Percentiles rank a stretch among this genome's conserved stretches.
Conservation (phyloP, 2,113 vertebrate species). For the Casuarius casuarius region DNA sequence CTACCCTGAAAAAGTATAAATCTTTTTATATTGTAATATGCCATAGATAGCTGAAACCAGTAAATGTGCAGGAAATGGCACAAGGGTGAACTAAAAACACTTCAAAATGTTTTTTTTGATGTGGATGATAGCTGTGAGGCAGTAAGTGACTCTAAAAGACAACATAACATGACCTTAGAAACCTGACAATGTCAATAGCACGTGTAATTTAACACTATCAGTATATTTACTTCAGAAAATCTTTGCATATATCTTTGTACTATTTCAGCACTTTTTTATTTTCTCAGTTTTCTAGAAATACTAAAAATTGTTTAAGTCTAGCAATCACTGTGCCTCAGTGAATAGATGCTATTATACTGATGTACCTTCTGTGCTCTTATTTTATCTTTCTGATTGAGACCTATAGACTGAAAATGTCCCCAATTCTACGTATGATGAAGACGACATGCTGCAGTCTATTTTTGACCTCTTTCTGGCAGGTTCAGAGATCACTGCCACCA, state of each 20-base stretch:
- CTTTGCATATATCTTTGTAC: not conserved
- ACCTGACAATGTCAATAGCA: not conserved
- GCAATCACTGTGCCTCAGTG: not conserved
- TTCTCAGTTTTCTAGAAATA: not conserved
- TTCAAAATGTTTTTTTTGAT: not conserved
- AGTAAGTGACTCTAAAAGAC: not conserved
- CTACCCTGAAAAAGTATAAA: not conserved
- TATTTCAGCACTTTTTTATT: not conserved
- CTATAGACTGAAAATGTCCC: conserved; percentile 37
- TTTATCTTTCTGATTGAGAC: not conserved
- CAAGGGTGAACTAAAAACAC: not conserved
- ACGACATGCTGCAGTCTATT: conserved; percentile 70
- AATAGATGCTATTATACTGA: not conserved
- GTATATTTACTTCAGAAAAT: not conserved
- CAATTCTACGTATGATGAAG: conserved; percentile 64
- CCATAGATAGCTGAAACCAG: not conserved
- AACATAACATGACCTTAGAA: not conserved
- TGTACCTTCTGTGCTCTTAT: not conserved
- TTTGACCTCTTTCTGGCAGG: conserved; percentile 75
- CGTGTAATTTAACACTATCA: not conserved
- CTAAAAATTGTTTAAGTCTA: not conserved
- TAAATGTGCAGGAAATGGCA: not conserved
- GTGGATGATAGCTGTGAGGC: not conserved
- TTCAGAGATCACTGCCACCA: conserved; percentile 69
- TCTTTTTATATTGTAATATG: not conserved